phyloP scores from a whole-genome alignment of 2,797 vertebrate species.

The Eptatretus atami region DNA sequence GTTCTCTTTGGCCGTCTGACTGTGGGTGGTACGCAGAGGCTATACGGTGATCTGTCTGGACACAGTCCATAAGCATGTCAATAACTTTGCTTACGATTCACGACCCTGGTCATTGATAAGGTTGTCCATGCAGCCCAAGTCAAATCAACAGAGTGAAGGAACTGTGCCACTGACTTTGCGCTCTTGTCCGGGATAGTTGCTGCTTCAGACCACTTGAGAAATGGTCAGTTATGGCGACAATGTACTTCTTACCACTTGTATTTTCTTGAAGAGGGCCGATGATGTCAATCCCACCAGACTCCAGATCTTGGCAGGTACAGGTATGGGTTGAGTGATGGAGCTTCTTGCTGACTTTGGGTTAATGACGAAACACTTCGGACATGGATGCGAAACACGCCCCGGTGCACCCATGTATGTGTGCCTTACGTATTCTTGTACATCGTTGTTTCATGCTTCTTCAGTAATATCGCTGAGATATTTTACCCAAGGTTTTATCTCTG shows the following conservation, averaged over 20 bases:
- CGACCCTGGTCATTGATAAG: background rate
- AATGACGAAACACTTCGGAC: background rate
- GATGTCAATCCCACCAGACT: background rate
- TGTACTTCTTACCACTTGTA: background rate
- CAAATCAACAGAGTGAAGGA: background rate
- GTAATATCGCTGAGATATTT: background rate
- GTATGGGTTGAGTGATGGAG: background rate
- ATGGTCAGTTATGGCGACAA: background rate
- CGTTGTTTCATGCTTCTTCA: background rate
- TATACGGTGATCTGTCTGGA: background rate
- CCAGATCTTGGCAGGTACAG: background rate
- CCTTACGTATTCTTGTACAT: background rate
- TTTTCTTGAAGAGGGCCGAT: background rate
- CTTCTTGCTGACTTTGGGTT: background rate
- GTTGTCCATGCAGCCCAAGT: background rate
- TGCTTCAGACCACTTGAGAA: background rate
- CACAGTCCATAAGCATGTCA: background rate
- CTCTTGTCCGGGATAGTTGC: background rate
- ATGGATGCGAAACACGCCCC: background rate
- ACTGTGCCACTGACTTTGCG: background rate
- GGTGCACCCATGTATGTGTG: too few relatives aligned
- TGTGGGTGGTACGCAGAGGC: background rate
- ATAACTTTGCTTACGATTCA: background rate
- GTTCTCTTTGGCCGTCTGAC: background rate
- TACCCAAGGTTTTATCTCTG: background rate